These are phyloP conservation scores for Bacillus rossius DNA, from an alignment of 1,140 invertebrate genomes.

Conservation along the genomic window DNA sequence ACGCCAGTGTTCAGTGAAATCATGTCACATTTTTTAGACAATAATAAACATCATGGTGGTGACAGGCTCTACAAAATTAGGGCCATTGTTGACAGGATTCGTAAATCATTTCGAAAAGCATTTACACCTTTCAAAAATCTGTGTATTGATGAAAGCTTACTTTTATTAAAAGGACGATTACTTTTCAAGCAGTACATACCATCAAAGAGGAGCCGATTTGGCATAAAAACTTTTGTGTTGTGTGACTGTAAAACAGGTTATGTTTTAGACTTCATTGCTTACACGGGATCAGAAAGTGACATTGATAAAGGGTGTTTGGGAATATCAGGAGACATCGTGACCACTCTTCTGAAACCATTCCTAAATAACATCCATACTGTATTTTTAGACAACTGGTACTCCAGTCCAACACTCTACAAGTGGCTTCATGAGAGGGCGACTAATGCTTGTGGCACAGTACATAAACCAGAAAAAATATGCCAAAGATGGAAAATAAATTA, in stretches of 20 bases:
- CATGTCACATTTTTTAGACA: no score
- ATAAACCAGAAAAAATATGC: slow-evolving; percentile 22
- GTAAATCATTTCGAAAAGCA: not conserved
- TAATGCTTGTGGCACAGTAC: slow-evolving; percentile 24
- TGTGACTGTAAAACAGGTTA: slow-evolving; percentile 15
- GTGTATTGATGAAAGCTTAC: slow-evolving; percentile 12
- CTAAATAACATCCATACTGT: not conserved
- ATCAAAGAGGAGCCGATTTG: slow-evolving; percentile 7
- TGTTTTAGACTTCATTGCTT: slow-evolving; percentile 8
- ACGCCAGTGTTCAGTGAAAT: no score
- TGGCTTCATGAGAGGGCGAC: slow-evolving; percentile 1
- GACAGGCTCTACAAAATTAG: no score
- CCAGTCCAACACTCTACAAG: not conserved
- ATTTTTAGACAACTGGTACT: not conserved
- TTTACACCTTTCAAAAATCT: slow-evolving; percentile 2
- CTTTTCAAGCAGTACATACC: slow-evolving; percentile 12
- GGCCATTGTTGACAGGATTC: no score
- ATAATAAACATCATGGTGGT: no score
- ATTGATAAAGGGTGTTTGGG: not conserved
- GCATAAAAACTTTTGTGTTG: slow-evolving; percentile 15
- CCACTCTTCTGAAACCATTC: not conserved
- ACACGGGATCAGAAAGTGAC: not conserved
- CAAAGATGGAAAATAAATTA: slow-evolving; percentile 20
- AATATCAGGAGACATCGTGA: not conserved
- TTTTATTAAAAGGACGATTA: slow-evolving; percentile 10